Conservation (phyloP, 2,113 vertebrate genomes). For the Alaudala cheleensis region DNA sequence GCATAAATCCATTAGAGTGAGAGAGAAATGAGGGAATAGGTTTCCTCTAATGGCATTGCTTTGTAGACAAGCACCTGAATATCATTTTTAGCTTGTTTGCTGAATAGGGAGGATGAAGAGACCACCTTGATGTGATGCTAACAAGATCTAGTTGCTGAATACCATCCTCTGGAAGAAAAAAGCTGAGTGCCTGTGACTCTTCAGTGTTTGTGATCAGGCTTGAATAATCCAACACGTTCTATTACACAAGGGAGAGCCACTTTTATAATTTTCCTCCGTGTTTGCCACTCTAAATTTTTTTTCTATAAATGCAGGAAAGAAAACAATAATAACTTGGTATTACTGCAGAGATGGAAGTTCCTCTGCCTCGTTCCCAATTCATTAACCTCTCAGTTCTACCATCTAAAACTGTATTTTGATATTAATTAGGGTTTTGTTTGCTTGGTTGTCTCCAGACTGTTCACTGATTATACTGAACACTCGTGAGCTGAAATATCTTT, state of each 20-base stretch:
- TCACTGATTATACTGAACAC: background rate
- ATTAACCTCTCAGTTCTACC: background rate
- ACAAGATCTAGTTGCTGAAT: background rate
- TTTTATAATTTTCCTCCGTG: background rate
- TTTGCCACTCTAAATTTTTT: background rate
- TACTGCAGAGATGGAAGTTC: background rate
- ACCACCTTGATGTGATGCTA: background rate
- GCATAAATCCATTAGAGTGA: conserved; percentile 2
- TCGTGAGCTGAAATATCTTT: background rate
- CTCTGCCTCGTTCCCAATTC: background rate
- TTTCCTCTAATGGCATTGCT: background rate
- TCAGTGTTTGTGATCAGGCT: background rate
- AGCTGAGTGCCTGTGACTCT: background rate
- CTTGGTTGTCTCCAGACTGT: background rate
- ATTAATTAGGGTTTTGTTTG: background rate
- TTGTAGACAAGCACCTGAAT: conserved; percentile 11
- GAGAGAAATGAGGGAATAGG: conserved; percentile 6
- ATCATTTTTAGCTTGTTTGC: background rate
- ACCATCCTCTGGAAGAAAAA: background rate
- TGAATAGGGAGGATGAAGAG: background rate
- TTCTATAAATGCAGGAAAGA: background rate
- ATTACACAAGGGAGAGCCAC: background rate
- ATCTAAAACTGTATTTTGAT: background rate
- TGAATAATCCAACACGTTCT: background rate
- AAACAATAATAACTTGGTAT: background rate